A percentile compares a stretch with the other conserved stretches of the same genome.
Evolutionary conservation across 2,797 vertebrate genomes (phyloP).

Genomic region (Limosa lapponica): DNA sequence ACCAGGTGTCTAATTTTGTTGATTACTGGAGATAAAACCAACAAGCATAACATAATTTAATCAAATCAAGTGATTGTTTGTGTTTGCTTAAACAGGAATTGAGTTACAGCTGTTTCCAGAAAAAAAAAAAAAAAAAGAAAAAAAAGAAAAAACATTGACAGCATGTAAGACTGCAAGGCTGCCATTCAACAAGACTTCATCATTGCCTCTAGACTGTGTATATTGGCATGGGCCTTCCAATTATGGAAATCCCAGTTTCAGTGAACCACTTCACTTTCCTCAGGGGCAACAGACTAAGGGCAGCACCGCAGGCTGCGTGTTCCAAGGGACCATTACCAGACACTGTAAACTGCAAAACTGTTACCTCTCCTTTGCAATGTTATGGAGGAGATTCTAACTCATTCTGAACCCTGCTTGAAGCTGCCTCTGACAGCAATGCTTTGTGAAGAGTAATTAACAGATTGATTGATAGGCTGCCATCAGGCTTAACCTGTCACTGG

Average conservation of each 20-base stretch:
- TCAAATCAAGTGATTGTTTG: conserved; percentile 56
- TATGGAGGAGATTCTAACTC: not conserved
- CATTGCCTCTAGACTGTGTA: not conserved
- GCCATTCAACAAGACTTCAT: not conserved
- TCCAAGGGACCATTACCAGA: not conserved
- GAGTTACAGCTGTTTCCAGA: conserved; percentile 33
- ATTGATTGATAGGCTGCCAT: not conserved
- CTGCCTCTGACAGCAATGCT: not conserved
- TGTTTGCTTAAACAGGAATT: conserved; percentile 64
- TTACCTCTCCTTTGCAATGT: not conserved
- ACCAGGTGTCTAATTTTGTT: conserved; percentile 57
- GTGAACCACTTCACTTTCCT: not conserved
- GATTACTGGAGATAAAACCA: conserved; percentile 52
- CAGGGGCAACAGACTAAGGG: not conserved
- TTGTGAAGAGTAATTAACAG: not conserved
- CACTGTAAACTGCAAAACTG: not conserved
- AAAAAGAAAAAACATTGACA: not conserved
- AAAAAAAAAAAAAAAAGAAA: accelerated
- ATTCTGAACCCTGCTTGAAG: not conserved
- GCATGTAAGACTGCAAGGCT: not conserved
- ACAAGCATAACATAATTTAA: conserved; percentile 63
- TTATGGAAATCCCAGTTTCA: not conserved
- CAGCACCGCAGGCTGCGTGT: not conserved
- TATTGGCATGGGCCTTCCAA: not conserved
- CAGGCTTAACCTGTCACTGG: not conserved